These are phyloP conservation scores for Mus pahari DNA, from an alignment of 2,113 vertebrate genomes.

Conservation along the genomic window DNA sequence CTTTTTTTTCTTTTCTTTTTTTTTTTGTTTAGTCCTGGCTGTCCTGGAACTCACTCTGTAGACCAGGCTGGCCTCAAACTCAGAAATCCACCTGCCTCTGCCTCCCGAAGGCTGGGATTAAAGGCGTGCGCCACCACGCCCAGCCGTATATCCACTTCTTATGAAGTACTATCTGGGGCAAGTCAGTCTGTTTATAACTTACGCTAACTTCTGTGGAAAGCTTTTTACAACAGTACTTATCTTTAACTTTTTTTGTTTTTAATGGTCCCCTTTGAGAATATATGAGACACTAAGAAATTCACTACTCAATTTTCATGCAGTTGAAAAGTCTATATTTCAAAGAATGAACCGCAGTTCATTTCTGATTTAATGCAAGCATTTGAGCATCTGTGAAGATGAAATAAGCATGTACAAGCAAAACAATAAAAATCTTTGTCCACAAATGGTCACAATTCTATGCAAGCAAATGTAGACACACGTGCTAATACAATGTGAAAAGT, in stretches of 20 bases:
- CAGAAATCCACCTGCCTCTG: too few relatives aligned
- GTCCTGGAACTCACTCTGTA: too few relatives aligned
- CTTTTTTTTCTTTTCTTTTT: too few relatives aligned
- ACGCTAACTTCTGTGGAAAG: background rate
- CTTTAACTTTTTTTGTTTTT: background rate
- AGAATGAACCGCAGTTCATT: constrained; percentile 33
- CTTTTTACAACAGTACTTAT: constrained; percentile 2
- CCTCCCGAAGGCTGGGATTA: too few relatives aligned
- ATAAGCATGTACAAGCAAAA: background rate
- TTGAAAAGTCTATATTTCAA: constrained; percentile 39
- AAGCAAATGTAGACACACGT: background rate
- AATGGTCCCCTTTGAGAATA: background rate
- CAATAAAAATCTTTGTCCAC: constrained; percentile 12
- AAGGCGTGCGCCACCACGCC: too few relatives aligned
- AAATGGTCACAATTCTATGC: constrained; percentile 36
- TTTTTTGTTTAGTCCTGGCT: too few relatives aligned
- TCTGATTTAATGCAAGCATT: constrained; percentile 48
- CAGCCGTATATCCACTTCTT: background rate
- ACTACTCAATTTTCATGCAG: constrained; percentile 13
- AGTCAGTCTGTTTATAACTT: background rate
- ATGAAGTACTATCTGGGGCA: background rate
- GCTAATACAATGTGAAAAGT: constrained; percentile 7
- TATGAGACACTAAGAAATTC: constrained; percentile 37
- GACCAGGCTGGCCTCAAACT: too few relatives aligned
- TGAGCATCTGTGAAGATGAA: constrained; percentile 20